Evolutionary conservation across 1,140 invertebrate species (phyloP).

Genomic region (Bombyx mori): DNA sequence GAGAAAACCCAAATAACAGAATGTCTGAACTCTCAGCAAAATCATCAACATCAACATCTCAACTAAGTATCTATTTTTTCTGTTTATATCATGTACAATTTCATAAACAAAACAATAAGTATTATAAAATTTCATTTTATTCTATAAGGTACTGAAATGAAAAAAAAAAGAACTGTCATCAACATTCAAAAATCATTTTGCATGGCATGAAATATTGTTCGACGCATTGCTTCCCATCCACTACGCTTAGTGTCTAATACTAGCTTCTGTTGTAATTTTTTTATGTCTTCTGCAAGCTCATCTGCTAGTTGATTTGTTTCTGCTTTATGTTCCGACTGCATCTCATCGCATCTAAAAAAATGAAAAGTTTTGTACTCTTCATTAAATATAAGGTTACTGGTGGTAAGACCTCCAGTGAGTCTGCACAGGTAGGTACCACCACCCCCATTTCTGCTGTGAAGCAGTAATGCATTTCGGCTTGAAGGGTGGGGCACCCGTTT

Average conservation of each 20-base stretch:
- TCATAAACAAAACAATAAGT: no score
- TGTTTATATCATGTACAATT: no score
- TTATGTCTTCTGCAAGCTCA: constrained; percentile 43
- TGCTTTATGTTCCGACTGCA: constrained; percentile 33
- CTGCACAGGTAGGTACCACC: no score
- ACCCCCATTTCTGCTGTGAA: no score
- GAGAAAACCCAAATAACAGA: no score
- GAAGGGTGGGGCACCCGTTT: no score
- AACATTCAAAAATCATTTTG: constrained; percentile 41
- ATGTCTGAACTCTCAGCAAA: no score
- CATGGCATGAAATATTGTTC: constrained; percentile 45
- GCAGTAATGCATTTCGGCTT: no score
- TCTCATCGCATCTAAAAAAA: constrained; percentile 35
- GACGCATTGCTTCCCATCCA: constrained; percentile 35
- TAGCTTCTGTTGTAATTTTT: constrained; percentile 44
- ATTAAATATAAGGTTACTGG: neutral
- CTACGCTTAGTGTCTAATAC: constrained; percentile 45
- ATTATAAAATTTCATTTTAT: no score
- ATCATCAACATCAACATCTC: no score
- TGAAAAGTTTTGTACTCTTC: neutral
- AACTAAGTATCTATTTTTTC: no score
- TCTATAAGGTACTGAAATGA: constrained; percentile 2
- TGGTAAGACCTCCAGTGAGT: no score
- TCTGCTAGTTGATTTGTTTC: constrained; percentile 38
- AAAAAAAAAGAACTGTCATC: neutral